Evolutionary conservation across 2,888 invertebrate genomes (phyloP).

Genomic region (Ceraclea dissimilis): DNA sequence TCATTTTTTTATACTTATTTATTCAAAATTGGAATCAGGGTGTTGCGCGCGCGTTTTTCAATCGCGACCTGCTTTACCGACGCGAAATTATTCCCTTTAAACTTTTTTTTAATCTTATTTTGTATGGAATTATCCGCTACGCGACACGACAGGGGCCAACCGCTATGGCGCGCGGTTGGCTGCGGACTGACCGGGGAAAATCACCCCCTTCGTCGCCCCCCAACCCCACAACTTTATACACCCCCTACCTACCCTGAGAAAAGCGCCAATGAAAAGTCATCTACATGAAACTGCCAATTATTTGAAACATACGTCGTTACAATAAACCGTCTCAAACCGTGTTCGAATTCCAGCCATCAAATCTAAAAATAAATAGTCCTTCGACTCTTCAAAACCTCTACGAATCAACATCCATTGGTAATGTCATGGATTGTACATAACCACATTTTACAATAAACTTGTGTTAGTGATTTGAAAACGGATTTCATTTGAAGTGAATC

Average conservation of each 20-base stretch:
- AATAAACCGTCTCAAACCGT: slow-evolving; percentile 3
- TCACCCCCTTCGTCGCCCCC: slow-evolving; percentile 30
- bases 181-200: slow-evolving; percentile 33
- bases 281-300: not conserved
- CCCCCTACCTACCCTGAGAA: slow-evolving; percentile 24
- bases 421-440: no score
- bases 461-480: no score
- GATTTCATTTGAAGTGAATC: no score
- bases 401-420: no score
- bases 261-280: slow-evolving; percentile 13
- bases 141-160: slow-evolving; percentile 29
- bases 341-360: not conserved
- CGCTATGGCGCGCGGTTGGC: slow-evolving; percentile 36
- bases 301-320: not conserved
- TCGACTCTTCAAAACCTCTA: no score
- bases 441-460: no score
- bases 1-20: not conserved
- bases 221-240: slow-evolving; percentile 2
- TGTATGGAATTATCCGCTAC: slow-evolving; percentile 13
- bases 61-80: slow-evolving; percentile 18
- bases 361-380: no score
- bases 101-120: not conserved
- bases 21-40: slow-evolving; percentile 8
- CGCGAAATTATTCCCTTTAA: slow-evolving; percentile 11
- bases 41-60: slow-evolving; percentile 13